A percentile compares a stretch with the other conserved stretches of the same genome.
Conservation (phyloP, 2,888 invertebrate genomes). For the Alviniconcha strummeri region DNA sequence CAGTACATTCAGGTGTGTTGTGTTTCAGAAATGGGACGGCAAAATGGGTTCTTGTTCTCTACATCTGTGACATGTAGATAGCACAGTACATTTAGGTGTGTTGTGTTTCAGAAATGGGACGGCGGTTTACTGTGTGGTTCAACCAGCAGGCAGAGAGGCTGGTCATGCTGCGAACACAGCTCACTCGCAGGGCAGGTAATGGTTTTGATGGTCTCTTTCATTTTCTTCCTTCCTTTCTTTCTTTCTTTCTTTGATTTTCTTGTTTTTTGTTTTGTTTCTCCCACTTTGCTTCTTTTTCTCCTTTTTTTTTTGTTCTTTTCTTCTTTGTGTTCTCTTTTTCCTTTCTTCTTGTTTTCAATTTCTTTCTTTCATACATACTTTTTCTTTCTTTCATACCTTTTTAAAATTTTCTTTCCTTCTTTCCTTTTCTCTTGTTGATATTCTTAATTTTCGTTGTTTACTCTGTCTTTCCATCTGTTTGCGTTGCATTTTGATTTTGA, state of each 20-base stretch:
- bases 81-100: background rate
- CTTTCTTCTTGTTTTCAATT: no score
- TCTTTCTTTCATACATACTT: background rate
- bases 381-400: no score
- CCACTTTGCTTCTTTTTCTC: background rate
- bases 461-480: background rate
- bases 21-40: background rate
- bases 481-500: no score
- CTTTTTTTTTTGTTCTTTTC: no score
- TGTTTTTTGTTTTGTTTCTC: background rate
- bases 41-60: no score
- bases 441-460: conserved; percentile 9
- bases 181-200: background rate
- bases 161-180: background rate
- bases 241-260: background rate
- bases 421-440: no score
- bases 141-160: conserved; percentile 2
- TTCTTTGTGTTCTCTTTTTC: no score
- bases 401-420: no score
- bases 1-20: no score
- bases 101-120: background rate
- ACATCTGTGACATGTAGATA: no score
- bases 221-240: background rate
- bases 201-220: background rate
- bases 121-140: background rate